These are phyloP conservation scores for Neofelis nebulosa DNA, from an alignment of 2,113 vertebrate genomes.

Conservation along the genomic window DNA sequence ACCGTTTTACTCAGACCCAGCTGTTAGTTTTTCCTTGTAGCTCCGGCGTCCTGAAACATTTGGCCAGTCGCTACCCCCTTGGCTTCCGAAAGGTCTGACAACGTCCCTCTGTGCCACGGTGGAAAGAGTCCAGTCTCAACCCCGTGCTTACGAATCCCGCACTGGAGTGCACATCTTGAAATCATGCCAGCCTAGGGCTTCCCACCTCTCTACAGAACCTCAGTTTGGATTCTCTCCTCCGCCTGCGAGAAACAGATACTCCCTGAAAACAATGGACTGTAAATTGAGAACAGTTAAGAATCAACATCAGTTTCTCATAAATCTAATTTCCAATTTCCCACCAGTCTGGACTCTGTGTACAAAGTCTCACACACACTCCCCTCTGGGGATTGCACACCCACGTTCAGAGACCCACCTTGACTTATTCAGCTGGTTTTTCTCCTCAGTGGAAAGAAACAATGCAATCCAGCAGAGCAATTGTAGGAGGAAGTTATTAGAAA, in stretches of 20 bases:
- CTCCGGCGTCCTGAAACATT: not conserved
- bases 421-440: not conserved
- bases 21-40: not conserved
- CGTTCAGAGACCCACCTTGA: not conserved
- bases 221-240: too few species aligned
- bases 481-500: constrained; percentile 27
- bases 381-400: not conserved
- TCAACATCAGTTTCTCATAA: not conserved
- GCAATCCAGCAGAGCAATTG: not conserved
- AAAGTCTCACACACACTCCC: not conserved
- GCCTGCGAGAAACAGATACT: not conserved
- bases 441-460: not conserved
- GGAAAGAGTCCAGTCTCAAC: not conserved
- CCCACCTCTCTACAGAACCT: not conserved
- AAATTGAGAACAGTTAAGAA: not conserved
- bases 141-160: not conserved
- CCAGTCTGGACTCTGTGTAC: not conserved
- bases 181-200: not conserved
- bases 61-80: not conserved
- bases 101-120: fast-evolving
- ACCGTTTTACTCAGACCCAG: not conserved
- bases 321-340: constrained; percentile 22
- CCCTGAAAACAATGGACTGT: not conserved
- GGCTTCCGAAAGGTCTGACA: not conserved
- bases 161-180: not conserved